Conservation (phyloP, 2,113 vertebrate species). For the Notarius quadriscutis region DNA sequence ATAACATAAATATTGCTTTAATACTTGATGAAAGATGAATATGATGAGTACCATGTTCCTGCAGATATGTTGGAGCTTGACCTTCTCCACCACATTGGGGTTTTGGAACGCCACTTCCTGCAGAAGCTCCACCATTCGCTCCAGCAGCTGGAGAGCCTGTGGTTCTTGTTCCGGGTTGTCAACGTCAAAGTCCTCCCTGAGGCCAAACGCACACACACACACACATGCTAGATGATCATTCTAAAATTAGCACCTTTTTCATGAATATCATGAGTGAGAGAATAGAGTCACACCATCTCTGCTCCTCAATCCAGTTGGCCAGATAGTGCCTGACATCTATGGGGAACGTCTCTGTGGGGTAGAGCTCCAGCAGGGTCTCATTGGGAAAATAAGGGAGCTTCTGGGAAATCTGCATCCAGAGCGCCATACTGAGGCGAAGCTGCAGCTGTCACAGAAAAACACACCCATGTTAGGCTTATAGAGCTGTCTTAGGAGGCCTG, state of each 20-base stretch:
- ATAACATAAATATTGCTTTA: not conserved
- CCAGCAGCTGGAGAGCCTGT: slow-evolving; percentile 61
- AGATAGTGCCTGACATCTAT: slow-evolving; percentile 74
- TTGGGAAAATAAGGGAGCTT: slow-evolving; percentile 61
- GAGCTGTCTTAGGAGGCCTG: not conserved
- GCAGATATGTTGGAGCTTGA: slow-evolving; percentile 72
- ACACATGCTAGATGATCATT: not conserved
- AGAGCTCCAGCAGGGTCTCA: slow-evolving; percentile 65
- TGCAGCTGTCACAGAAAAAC: slow-evolving; percentile 25
- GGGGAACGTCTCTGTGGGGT: slow-evolving; percentile 66
- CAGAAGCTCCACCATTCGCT: slow-evolving; percentile 60
- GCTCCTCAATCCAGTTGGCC: slow-evolving; percentile 73
- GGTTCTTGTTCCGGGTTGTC: slow-evolving; percentile 61
- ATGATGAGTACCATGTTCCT: slow-evolving; percentile 65
- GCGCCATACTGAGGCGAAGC: slow-evolving; percentile 68
- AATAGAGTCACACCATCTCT: slow-evolving; percentile 68
- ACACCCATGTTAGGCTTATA: not conserved
- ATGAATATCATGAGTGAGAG: not conserved
- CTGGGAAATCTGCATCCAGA: slow-evolving; percentile 70
- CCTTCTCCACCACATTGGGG: slow-evolving; percentile 68
- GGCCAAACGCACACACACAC: slow-evolving; percentile 13
- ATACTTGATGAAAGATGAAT: not conserved
- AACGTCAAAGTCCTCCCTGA: slow-evolving; percentile 66
- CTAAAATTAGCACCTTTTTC: not conserved
- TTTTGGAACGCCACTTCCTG: slow-evolving; percentile 57